A percentile compares a stretch with the other conserved stretches of the same genome.
These are phyloP conservation scores for Oryzias sinensis DNA, from an alignment of 2,797 vertebrate genomes.

Conservation along the genomic window DNA sequence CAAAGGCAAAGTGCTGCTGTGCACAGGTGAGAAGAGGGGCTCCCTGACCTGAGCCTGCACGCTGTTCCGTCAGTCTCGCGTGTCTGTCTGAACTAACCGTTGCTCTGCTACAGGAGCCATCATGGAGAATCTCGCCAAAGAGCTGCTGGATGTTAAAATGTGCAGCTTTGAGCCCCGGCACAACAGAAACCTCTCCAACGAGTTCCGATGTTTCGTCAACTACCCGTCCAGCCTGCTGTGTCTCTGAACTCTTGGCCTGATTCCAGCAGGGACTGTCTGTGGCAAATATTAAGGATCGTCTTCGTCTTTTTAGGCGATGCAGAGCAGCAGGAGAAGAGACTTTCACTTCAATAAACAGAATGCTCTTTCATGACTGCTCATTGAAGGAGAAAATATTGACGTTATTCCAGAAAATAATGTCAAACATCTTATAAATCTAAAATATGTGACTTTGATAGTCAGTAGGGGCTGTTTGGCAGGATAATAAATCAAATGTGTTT, in stretches of 20 bases:
- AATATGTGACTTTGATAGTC: no score
- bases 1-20: constrained; percentile 90
- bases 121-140: constrained; percentile 85
- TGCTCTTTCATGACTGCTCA: no score
- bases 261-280: neutral
- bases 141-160: constrained; percentile 81
- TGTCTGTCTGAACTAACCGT: neutral
- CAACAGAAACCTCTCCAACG: constrained; percentile 87
- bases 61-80: neutral
- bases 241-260: constrained; percentile 7
- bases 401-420: no score
- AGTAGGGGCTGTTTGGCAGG: no score
- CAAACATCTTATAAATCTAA: no score
- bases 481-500: no score
- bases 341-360: no score
- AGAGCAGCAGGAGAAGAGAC: no score
- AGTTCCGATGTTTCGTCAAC: constrained; percentile 91
- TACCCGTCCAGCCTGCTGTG: constrained; percentile 82
- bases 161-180: constrained; percentile 90
- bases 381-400: no score
- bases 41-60: no score
- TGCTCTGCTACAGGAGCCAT: constrained; percentile 77
- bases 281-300: neutral
- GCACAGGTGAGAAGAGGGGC: constrained; percentile 83
- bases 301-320: no score